Evolutionary conservation across 2,888 invertebrate genomes (phyloP), one percentile per base, ranked within the genome.

Genomic region (Elysia crispata): DNA sequence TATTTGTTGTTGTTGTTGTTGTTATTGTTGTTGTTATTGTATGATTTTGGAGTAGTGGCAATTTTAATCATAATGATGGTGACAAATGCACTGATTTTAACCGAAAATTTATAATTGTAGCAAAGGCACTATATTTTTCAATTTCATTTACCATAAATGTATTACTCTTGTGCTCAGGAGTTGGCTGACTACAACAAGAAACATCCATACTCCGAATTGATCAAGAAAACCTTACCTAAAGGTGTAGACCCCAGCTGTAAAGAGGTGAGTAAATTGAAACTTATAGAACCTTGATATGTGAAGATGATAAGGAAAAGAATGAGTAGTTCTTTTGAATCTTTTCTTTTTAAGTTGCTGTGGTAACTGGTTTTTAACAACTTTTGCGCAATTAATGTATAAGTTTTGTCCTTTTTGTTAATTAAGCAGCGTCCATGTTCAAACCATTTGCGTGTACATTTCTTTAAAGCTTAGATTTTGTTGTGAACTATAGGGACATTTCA

Each of bases 221-320:
- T 77, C 33, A 76, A 84, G 31, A 84, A 82, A 69, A 67, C 81
- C 11, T 86, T 85, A 23, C 89, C 89, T n/a, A 85, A 83, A 66
- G 89, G 87, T n/a, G 87, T 89, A 18, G 89, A 89, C 76, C 84
- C 84, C 11, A 81, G 83, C 0, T 81, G 81, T 49, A 88, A 87
- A 81, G 89, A 89, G 86, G 89, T 89, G 76, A 28, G 82, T 31
- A 11, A n/a, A 11, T 18, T 15, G 15, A 1, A n/a, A 69, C 15
- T n/a, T 20, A 20, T 64, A 11, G 8, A 8, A 64, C 25, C 13
- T 11, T n/a, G n/a, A 20, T 64, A 11, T n/a, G 64, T n/a, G 8
- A 15, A 20, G n/a, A n/a, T n/a, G n/a, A n/a, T n/a, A n/a, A 54
- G 54, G 54, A 54, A 54, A 18, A 15, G 13, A 54, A 54, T 15